phyloP scores from a whole-genome alignment of 1,140 invertebrate genomes.

The Formica exsecta region DNA sequence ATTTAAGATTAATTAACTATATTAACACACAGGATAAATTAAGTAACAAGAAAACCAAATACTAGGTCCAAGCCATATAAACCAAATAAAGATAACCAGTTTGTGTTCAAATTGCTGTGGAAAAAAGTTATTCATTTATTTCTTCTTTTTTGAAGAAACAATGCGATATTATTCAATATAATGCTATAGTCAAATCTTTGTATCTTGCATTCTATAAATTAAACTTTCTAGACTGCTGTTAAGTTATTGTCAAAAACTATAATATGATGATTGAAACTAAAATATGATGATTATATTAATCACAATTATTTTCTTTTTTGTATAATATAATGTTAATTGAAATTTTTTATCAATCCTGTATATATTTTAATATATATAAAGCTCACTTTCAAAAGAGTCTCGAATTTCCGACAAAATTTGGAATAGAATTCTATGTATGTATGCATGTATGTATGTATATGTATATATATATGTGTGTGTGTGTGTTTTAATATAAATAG shows the following conservation, averaged over 20 bases:
- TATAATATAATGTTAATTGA: background rate
- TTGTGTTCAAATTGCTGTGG: constrained; percentile 82
- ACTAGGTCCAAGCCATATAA: constrained; percentile 85
- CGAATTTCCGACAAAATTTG: constrained; percentile 7
- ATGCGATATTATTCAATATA: constrained; percentile 47
- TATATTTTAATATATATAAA: constrained; percentile 3
- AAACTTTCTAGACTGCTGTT: constrained; percentile 36
- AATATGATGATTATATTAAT: background rate
- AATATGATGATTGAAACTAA: constrained; percentile 7
- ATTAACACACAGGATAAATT: constrained; percentile 44
- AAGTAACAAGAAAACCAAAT: constrained; percentile 83
- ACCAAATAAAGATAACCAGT: constrained; percentile 84
- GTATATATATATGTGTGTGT: too few species aligned
- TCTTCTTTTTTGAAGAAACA: constrained; percentile 22
- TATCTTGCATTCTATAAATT: constrained; percentile 40
- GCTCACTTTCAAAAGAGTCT: too few species aligned
- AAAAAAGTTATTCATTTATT: constrained; percentile 53
- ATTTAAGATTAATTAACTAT: constrained; percentile 73
- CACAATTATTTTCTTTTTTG: background rate
- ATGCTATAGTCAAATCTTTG: constrained; percentile 28
- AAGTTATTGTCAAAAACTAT: constrained; percentile 6
- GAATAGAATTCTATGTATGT: too few species aligned
- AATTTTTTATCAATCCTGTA: background rate
- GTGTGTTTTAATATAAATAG: constrained; percentile 10
- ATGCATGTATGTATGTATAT: too few species aligned